phyloP scores from a whole-genome alignment of 2,797 vertebrate genomes.

The Parauchenoglanis punctatus region DNA sequence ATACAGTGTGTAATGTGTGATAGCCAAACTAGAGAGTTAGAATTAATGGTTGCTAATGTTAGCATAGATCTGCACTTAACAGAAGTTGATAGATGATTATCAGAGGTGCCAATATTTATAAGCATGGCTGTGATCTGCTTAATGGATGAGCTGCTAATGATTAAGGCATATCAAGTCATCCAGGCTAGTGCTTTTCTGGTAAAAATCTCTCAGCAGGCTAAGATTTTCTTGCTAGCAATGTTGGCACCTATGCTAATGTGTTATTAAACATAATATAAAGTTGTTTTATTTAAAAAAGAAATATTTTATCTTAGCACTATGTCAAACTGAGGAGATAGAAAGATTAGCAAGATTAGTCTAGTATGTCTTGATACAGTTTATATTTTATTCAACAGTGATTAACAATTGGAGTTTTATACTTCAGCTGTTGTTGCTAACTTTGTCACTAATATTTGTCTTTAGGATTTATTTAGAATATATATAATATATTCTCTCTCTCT shows the following conservation, averaged over 20 bases:
- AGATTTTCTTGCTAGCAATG: background rate
- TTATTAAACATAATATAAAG: background rate
- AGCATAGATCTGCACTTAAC: background rate
- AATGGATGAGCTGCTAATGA: background rate
- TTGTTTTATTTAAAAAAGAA: background rate
- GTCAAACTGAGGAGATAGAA: background rate
- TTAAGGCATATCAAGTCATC: background rate
- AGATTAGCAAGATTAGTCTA: background rate
- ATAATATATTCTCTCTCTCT: too few relatives aligned
- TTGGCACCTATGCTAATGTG: background rate
- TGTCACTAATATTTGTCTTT: background rate
- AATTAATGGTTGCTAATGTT: background rate
- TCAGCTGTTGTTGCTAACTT: background rate
- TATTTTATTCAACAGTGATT: background rate
- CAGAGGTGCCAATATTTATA: background rate
- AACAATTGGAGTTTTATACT: background rate
- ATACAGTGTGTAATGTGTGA: background rate
- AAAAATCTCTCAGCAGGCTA: background rate
- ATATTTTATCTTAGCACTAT: background rate
- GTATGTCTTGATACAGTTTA: background rate
- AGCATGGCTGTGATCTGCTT: background rate
- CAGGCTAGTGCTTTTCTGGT: background rate
- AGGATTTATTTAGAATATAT: too few relatives aligned
- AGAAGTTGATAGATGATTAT: background rate
- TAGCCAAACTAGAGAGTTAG: background rate